These are phyloP conservation scores for Schmidtea mediterranea DNA, from an alignment of 1,140 invertebrate genomes.

Conservation along the genomic window DNA sequence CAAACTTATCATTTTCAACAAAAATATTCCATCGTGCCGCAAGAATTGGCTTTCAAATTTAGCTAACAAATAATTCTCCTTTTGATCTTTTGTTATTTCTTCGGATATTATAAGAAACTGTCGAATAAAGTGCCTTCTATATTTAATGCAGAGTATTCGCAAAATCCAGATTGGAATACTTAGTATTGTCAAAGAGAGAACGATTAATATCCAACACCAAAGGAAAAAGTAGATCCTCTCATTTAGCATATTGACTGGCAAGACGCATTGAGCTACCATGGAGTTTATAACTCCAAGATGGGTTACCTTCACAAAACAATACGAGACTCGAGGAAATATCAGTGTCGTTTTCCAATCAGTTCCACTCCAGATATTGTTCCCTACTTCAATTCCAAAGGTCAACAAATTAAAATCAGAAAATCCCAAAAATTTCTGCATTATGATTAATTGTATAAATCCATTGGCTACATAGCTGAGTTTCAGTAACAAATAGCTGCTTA, in stretches of 20 bases:
- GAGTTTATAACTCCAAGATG: neutral
- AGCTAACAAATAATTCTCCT: neutral
- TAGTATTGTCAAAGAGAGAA: neutral
- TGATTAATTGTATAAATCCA: neutral
- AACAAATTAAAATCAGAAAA: neutral
- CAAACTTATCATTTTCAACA: neutral
- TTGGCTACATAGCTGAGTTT: neutral
- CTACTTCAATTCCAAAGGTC: neutral
- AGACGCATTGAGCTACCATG: neutral
- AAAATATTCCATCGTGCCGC: neutral
- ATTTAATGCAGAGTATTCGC: neutral
- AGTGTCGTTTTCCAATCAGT: neutral
- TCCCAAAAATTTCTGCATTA: constrained; percentile 5
- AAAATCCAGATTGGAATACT: neutral
- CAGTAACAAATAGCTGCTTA: neutral
- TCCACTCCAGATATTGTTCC: neutral
- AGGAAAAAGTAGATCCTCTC: constrained; percentile 5
- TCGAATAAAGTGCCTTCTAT: neutral
- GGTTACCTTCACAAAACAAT: neutral
- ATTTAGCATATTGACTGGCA: constrained; percentile 6
- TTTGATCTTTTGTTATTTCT: neutral
- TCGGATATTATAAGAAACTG: neutral
- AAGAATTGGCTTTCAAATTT: neutral
- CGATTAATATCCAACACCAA: constrained; percentile 4
- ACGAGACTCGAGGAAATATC: neutral